Evolutionary conservation across 2,797 vertebrate species (phyloP), one percentile per base, ranked within the genome.

Genomic region (Squalus acanthias): DNA sequence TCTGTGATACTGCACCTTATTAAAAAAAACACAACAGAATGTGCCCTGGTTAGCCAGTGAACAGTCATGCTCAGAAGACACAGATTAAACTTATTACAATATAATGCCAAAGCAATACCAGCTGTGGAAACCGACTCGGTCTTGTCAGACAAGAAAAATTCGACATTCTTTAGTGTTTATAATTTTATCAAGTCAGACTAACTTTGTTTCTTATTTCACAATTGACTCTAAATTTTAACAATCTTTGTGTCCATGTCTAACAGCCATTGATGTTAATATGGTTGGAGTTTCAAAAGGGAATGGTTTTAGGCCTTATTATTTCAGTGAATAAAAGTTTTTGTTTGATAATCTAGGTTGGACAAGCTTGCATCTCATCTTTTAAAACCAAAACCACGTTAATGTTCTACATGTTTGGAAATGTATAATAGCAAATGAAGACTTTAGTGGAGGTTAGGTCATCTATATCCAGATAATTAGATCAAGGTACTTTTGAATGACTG

Each of bases 61-160:
- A 57, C 94, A 65, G 20, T 60, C 53, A 74, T 53, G 60, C 70
- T 26, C 8, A 95, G 57, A 72, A 72, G 13, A 13, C 12, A 26
- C 63, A 70, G 93, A 53, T 72, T 57, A 53, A 74, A 95, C 22
- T 9, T 74, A 76, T 39, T 57, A 1, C 46, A 57, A 72, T 33
- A 53, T 8, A 95, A 95, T 74, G 94, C 13, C 69, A 76, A 91
- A 95, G 91, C 91, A 93, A 93, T 24, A 93, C 8, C 63, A 67
- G 53, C 26, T 89, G 26, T 15, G 5, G 53, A 89, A 88, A 89
- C 26, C 29, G 1, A 7, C 46, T 24, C 0, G 4, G 65, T 69
- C 91, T 10, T 6, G 9, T 24, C 20, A 67, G 26, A 17, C 12
- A 50, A 39, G 20, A 70, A 69, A 39, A 39, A 39, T 13, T 91